A percentile compares a stretch with the other conserved stretches of the same genome.
Evolutionary conservation across 2,888 invertebrate genomes (phyloP).

Genomic region (Microctonus brassicae): DNA sequence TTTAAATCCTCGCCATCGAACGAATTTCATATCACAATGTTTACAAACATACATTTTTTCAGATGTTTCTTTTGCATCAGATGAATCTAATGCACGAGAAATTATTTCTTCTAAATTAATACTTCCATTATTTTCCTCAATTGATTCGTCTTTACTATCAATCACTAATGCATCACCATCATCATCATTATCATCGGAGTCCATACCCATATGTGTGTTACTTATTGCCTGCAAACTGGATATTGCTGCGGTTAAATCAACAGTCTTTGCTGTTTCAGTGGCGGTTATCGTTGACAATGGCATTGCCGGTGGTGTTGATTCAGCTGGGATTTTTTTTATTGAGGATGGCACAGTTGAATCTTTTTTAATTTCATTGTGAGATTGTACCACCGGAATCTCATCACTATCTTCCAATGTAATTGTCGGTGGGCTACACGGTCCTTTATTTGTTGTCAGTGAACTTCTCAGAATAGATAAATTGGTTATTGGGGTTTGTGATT

Average conservation of each 20-base stretch:
- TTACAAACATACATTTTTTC: constrained; percentile 52
- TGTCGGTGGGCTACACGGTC: constrained; percentile 27
- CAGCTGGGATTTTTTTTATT: background rate
- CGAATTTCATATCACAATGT: constrained; percentile 59
- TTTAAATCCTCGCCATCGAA: constrained; percentile 61
- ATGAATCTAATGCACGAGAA: background rate
- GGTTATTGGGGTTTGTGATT: background rate
- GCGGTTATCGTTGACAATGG: constrained; percentile 28
- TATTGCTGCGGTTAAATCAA: constrained; percentile 41
- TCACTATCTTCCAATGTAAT: constrained; percentile 27
- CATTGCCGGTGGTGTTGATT: background rate
- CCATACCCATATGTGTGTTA: constrained; percentile 19
- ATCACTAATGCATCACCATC: constrained; percentile 52
- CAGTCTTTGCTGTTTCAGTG: constrained; percentile 31
- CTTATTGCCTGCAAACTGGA: constrained; percentile 29
- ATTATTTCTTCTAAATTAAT: background rate
- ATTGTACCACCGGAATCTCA: background rate
- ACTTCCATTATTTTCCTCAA: constrained; percentile 43
- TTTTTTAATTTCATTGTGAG: background rate
- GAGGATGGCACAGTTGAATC: background rate
- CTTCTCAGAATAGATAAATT: constrained; percentile 8
- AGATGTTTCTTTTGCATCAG: background rate
- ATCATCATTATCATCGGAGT: constrained; percentile 46
- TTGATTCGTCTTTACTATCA: constrained; percentile 53
- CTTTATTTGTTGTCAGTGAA: constrained; percentile 18